Base-by-base conservation (phyloP, 2,888 invertebrate genomes). In the Morpho helenor region DNA sequence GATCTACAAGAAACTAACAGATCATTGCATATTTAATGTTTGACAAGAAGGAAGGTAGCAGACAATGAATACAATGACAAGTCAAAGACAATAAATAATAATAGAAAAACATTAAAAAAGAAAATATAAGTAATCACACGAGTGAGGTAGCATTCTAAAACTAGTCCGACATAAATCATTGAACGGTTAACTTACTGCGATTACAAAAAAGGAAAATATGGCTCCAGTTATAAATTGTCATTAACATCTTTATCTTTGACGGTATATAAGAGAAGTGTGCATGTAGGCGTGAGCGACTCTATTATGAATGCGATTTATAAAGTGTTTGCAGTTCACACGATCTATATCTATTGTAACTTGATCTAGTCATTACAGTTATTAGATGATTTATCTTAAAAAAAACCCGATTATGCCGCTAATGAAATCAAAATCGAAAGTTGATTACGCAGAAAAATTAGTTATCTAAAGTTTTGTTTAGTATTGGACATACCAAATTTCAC, bases 241-340 rank as follows among this genome's bases (percentile, higher is more conserved):
- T 55, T 49, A 44, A 55, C 49, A 55, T 44, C 55, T 44, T 49
- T 55, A 49, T 55, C 45, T 41, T 54, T 59, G 53, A 62, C 56
- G 53, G 59, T 53, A 62, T 56, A 60, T 56, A 56, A 56, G 49
- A 49, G 52, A 60, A 23, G 22, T 43, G 39, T 49, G 45, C 10
- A 42, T 42, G 54, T 54, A 54, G 62, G 56, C 57, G 62, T 60
- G 54, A 49, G 51, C 54, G 57, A 52, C 49, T 60, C 56, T 57
- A 55, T 60, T 60, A 60, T 60, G 51, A 49, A 41, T 46, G 42
- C 54, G 57, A 63, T 58, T 53, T 60, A 65, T 59, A 53, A 52
- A 48, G 56, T 62, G 52, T 63, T 61, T 52, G 59, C 49, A 46
- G 59, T 64, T 66, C 66, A 63, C 66, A 66, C 64, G 66, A 57